These are phyloP conservation scores for Lysandra coridon DNA, from an alignment of 2,888 invertebrate species.

Conservation along the genomic window DNA sequence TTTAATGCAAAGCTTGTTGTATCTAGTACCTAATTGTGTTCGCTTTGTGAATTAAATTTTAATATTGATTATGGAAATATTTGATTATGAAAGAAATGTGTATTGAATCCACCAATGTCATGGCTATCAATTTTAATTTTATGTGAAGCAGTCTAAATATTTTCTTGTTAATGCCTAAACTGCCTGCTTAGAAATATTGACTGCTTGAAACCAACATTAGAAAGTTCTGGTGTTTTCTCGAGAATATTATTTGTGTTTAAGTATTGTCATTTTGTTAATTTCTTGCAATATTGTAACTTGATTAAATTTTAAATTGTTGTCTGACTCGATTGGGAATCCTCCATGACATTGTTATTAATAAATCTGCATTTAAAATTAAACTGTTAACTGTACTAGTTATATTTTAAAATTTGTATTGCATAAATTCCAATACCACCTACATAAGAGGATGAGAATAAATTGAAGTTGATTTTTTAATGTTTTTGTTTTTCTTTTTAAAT, in stretches of 20 bases:
- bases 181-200: slow-evolving; percentile 66
- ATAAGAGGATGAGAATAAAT: slow-evolving; percentile 75
- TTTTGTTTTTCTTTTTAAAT: slow-evolving; percentile 42
- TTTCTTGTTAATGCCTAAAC: slow-evolving; percentile 63
- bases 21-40: slow-evolving; percentile 9
- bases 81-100: slow-evolving; percentile 30
- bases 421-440: slow-evolving; percentile 73
- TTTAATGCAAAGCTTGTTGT: slow-evolving; percentile 26
- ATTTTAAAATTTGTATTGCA: slow-evolving; percentile 76
- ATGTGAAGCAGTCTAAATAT: slow-evolving; percentile 39
- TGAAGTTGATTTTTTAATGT: slow-evolving; percentile 74
- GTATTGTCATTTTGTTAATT: not conserved
- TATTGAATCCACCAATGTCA: slow-evolving; percentile 57
- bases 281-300: slow-evolving; percentile 14
- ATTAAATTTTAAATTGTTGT: slow-evolving; percentile 49
- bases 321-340: slow-evolving; percentile 54
- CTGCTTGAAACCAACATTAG: slow-evolving; percentile 56
- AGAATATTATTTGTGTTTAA: slow-evolving; percentile 2
- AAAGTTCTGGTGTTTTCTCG: slow-evolving; percentile 39
- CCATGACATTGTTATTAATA: slow-evolving; percentile 74
- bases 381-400: slow-evolving; percentile 76
- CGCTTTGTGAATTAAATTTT: slow-evolving; percentile 25
- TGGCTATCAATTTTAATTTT: slow-evolving; percentile 51
- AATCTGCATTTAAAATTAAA: slow-evolving; percentile 77
- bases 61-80: slow-evolving; percentile 31